These are phyloP conservation scores for Apostichopus japonicus DNA, from an alignment of 35 echinoderm and acorn worm species.

Conservation along the genomic window DNA sequence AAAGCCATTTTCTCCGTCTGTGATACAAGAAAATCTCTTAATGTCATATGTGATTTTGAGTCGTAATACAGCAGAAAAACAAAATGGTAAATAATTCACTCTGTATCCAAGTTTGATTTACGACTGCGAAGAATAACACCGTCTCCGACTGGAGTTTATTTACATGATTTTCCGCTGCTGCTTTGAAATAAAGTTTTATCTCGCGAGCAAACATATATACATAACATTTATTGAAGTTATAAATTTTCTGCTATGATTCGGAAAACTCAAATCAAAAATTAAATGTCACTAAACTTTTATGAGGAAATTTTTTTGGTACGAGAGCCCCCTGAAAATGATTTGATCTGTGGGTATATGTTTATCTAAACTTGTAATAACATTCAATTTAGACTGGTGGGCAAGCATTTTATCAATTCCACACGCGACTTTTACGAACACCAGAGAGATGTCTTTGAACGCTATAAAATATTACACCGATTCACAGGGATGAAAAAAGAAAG, in stretches of 20 bases:
- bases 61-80: not conserved
- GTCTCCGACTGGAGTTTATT: constrained; percentile 55
- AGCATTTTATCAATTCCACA: constrained; percentile 53
- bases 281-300: constrained; percentile 59
- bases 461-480: constrained; percentile 51
- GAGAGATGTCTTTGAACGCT: constrained; percentile 40
- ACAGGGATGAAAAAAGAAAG: constrained; percentile 25
- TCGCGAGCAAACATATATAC: constrained; percentile 58
- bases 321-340: constrained; percentile 51
- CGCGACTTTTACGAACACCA: constrained; percentile 55
- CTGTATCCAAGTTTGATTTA: constrained; percentile 51
- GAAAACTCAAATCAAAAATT: constrained; percentile 57
- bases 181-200: constrained; percentile 52
- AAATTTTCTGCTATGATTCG: constrained; percentile 50
- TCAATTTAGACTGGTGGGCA: constrained; percentile 47
- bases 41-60: constrained; percentile 47
- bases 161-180: constrained; percentile 59
- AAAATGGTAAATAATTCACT: constrained; percentile 59
- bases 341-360: constrained; percentile 50
- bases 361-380: constrained; percentile 64
- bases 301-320: constrained; percentile 40
- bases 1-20: constrained; percentile 24
- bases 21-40: constrained; percentile 32
- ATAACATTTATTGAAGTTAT: constrained; percentile 60
- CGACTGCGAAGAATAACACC: constrained; percentile 36